Conservation (phyloP, 2,797 vertebrate species). For the Hirundo rustica region DNA sequence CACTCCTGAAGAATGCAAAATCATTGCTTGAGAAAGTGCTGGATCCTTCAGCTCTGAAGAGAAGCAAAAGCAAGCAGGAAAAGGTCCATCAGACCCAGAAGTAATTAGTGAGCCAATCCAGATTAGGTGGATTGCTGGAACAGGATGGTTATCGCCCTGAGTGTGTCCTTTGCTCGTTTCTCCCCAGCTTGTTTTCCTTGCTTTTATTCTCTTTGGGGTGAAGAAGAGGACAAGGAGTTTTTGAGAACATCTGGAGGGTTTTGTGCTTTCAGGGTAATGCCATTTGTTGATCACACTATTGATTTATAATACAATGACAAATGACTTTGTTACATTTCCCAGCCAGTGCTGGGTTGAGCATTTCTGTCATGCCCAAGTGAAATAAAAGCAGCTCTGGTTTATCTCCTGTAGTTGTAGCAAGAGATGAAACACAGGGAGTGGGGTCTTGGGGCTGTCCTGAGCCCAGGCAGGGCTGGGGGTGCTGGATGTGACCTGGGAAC, state of each 20-base stretch:
- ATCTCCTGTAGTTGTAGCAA: not conserved
- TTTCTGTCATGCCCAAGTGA: not conserved
- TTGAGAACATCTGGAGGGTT: not conserved
- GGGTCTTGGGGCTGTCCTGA: not conserved
- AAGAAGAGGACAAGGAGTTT: not conserved
- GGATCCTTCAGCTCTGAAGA: not conserved
- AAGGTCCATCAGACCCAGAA: not conserved
- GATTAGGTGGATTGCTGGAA: not conserved
- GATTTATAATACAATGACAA: not conserved
- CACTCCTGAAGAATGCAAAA: not conserved
- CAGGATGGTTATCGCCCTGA: not conserved
- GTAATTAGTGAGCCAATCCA: not conserved
- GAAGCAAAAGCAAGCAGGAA: not conserved
- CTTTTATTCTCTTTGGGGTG: not conserved
- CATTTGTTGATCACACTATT: not conserved
- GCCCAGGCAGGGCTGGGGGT: not conserved
- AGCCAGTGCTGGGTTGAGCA: rapidly evolving
- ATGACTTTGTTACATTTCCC: not conserved
- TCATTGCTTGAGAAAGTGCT: not conserved
- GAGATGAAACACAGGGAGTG: not conserved
- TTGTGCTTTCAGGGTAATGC: not conserved
- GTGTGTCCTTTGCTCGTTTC: not conserved
- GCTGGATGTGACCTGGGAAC: not conserved
- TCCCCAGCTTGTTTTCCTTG: not conserved
- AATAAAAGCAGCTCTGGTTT: conserved; percentile 21